Percentiles rank a stretch among this genome's conserved stretches.
Conservation (phyloP, 2,797 vertebrate species). For the Crax fasciolata region DNA sequence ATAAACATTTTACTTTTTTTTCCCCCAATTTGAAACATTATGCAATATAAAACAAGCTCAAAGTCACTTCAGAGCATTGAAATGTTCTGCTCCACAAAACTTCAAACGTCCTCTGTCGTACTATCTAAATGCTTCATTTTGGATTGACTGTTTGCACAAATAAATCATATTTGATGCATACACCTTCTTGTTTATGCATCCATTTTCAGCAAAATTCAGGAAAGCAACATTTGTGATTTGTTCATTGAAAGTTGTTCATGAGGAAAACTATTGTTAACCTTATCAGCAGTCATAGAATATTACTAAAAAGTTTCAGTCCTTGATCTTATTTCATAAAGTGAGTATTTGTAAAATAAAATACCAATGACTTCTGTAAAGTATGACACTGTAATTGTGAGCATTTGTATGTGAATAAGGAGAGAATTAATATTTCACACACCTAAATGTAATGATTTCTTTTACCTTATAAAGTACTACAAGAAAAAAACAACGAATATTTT, state of each 20-base stretch:
- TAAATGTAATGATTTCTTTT: neutral
- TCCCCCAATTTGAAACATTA: neutral
- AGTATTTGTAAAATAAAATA: neutral
- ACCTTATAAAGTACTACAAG: neutral
- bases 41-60: neutral
- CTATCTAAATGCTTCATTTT: neutral
- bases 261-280: neutral
- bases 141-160: neutral
- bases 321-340: neutral
- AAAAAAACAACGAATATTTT: neutral
- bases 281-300: neutral
- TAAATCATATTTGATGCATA: neutral
- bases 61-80: neutral
- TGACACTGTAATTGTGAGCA: neutral
- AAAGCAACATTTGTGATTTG: neutral
- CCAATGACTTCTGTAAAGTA: neutral
- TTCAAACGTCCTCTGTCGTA: neutral
- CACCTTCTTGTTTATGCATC: accelerated
- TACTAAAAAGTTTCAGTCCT: neutral
- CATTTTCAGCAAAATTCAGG: neutral
- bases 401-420: neutral
- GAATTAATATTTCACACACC: neutral
- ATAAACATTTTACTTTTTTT: neutral
- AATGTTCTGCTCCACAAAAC: neutral
- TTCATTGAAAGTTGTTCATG: neutral